phyloP scores from a whole-genome alignment of 2,113 vertebrate species.

The Cygnus atratus region DNA sequence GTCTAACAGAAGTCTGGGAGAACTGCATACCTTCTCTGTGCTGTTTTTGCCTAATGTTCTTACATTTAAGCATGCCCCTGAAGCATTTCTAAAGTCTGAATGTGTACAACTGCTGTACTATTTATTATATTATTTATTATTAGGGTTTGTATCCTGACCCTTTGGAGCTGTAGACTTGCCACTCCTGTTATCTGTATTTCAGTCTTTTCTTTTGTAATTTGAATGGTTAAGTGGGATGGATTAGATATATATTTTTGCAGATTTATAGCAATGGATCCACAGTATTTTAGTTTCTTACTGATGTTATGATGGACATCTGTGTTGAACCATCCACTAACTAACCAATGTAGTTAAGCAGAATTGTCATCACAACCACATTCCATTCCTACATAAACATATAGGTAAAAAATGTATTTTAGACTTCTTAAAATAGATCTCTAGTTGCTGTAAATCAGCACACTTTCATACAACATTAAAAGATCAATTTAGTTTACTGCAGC shows the following conservation, averaged over 20 bases:
- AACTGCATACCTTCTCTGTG: fast-evolving
- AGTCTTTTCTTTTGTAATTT: neutral
- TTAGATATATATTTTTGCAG: neutral
- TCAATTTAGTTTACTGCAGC: neutral
- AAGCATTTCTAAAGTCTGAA: neutral
- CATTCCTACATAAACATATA: neutral
- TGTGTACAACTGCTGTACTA: neutral
- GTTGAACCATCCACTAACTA: neutral
- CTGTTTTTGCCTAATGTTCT: neutral
- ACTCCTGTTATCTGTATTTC: neutral
- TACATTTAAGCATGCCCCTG: fast-evolving
- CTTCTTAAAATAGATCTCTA: neutral
- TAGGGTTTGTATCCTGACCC: neutral
- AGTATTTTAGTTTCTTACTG: neutral
- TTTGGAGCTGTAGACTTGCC: neutral
- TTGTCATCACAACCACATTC: neutral
- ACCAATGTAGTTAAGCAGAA: neutral
- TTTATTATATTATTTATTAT: neutral
- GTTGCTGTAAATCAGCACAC: neutral
- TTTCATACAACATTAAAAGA: slow-evolving; percentile 5
- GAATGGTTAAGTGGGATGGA: neutral
- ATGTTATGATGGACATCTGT: neutral
- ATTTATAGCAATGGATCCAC: neutral
- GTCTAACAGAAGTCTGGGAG: neutral
- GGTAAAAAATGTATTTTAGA: neutral